phyloP scores from a whole-genome alignment of 2,888 invertebrate species.

The Rhorus exstirpatorius region DNA sequence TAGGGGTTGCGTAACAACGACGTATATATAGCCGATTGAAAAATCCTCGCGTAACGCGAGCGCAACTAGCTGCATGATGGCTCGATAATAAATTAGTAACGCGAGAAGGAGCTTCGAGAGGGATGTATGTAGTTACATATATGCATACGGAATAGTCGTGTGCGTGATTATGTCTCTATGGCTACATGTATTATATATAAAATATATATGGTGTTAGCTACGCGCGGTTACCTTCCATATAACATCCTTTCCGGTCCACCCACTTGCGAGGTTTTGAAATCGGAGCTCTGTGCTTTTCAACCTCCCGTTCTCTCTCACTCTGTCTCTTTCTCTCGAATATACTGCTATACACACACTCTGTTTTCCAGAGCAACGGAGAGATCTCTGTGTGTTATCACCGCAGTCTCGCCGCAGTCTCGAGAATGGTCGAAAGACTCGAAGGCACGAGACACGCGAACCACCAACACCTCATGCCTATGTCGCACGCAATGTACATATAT shows the following conservation, averaged over 20 bases:
- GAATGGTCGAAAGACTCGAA: constrained; percentile 41
- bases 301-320: constrained; percentile 47
- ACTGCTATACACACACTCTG: constrained; percentile 12
- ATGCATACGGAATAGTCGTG: background rate
- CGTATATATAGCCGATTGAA: constrained; percentile 62
- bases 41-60: constrained; percentile 79
- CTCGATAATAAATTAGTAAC: constrained; percentile 85
- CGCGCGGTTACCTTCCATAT: constrained; percentile 75
- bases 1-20: constrained; percentile 15
- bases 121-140: constrained; percentile 55
- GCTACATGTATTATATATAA: background rate
- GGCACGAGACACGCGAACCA: constrained; percentile 56
- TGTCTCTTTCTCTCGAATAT: constrained; percentile 21
- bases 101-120: constrained; percentile 79
- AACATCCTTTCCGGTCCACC: constrained; percentile 76
- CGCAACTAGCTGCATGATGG: constrained; percentile 77
- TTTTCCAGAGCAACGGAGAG: constrained; percentile 25
- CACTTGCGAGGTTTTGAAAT: constrained; percentile 81
- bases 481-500: background rate
- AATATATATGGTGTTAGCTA: constrained; percentile 30
- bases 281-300: constrained; percentile 74
- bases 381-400: constrained; percentile 25
- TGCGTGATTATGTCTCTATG: background rate
- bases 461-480: constrained; percentile 37
- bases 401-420: constrained; percentile 40